Evolutionary conservation across 1,140 invertebrate genomes (phyloP).

Genomic region (Bombus picipes): DNA sequence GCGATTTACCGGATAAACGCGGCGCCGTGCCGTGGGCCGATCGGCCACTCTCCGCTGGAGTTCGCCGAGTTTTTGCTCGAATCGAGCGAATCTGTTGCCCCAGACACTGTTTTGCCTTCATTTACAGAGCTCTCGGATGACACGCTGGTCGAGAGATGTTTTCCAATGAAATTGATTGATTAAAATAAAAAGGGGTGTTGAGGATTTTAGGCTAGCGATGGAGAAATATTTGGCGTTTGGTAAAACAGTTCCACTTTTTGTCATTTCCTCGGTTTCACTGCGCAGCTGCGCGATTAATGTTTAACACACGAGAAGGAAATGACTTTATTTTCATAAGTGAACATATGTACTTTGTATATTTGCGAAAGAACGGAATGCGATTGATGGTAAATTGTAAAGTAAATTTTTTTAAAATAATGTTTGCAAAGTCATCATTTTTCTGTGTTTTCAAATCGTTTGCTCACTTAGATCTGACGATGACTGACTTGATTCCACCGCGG

Average conservation of each 20-base stretch:
- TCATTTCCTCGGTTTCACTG: neutral
- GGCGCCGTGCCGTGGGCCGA: constrained; percentile 57
- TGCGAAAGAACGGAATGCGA: too few relatives aligned
- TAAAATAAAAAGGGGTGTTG: neutral
- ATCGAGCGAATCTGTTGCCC: neutral
- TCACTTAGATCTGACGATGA: too few relatives aligned
- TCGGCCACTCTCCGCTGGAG: constrained; percentile 18
- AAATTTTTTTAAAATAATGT: too few relatives aligned
- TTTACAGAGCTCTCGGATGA: neutral
- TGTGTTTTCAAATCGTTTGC: too few relatives aligned
- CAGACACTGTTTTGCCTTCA: constrained; percentile 12
- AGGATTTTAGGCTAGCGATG: neutral
- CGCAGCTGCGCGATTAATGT: too few relatives aligned
- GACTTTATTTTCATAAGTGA: too few relatives aligned
- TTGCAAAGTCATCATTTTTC: too few relatives aligned
- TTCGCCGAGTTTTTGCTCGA: neutral
- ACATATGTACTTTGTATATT: too few relatives aligned
- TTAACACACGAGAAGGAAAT: too few relatives aligned
- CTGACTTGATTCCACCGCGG: too few relatives aligned
- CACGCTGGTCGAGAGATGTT: neutral
- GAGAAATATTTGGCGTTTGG: neutral
- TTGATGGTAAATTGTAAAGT: too few relatives aligned
- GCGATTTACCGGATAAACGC: constrained; percentile 69
- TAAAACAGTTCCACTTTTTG: neutral
- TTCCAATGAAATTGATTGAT: neutral